Evolutionary conservation across 2,888 invertebrate genomes (phyloP).

Genomic region (Pandemis cinnamomeana): DNA sequence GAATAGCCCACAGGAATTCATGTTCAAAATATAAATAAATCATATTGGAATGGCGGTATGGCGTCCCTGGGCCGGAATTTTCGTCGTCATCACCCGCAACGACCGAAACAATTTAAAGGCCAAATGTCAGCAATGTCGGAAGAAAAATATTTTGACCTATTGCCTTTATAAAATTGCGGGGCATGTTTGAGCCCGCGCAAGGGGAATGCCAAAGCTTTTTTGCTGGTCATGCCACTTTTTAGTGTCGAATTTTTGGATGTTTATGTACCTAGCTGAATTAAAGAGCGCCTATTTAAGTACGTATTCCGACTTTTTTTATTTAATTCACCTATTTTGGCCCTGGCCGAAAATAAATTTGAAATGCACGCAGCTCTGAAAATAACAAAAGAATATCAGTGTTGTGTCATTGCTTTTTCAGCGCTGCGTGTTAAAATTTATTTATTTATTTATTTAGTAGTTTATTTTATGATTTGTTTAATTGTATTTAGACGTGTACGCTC

Average conservation of each 20-base stretch:
- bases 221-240: background rate
- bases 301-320: too few species aligned
- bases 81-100: background rate
- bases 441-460: too few species aligned
- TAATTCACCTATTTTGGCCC: too few species aligned
- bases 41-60: constrained; percentile 23
- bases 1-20: constrained; percentile 20
- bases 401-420: too few species aligned
- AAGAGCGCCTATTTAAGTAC: too few species aligned
- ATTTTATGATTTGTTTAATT: too few species aligned
- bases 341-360: too few species aligned
- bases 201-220: background rate
- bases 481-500: too few species aligned
- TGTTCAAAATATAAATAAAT: constrained; percentile 29
- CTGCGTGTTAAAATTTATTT: too few species aligned
- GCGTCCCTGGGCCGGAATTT: background rate
- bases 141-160: constrained; percentile 4
- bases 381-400: too few species aligned
- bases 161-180: background rate
- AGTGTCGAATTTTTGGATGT: background rate
- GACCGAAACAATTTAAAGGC: constrained; percentile 3
- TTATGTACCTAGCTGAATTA: too few species aligned
- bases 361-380: too few species aligned
- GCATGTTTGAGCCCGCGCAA: background rate
- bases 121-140: constrained; percentile 2